Percentiles rank a stretch among this genome's conserved stretches.
Evolutionary conservation across 2,888 invertebrate genomes (phyloP).

Genomic region (Acrobasis repandana): DNA sequence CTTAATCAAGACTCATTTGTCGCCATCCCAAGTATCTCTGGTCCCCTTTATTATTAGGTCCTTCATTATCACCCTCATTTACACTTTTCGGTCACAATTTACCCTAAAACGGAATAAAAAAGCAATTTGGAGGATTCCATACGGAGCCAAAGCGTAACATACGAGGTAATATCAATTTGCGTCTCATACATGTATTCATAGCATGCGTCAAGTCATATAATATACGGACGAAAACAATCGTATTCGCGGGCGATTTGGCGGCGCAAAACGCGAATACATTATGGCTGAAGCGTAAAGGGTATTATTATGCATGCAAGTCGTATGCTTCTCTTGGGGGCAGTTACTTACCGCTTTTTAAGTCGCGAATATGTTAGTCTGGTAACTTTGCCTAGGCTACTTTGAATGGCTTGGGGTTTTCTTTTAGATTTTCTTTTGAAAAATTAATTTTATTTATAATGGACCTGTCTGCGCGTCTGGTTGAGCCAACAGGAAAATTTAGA

Average conservation of each 20-base stretch:
- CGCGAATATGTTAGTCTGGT: constrained; percentile 29
- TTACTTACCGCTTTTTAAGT: constrained; percentile 73
- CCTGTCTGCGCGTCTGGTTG: no score
- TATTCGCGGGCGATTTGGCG: constrained; percentile 75
- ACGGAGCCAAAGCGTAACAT: constrained; percentile 68
- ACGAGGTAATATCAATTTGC: constrained; percentile 80
- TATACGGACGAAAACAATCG: constrained; percentile 74
- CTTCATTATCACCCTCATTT: constrained; percentile 44
- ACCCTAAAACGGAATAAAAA: constrained; percentile 67
- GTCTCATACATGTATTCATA: constrained; percentile 80
- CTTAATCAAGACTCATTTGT: constrained; percentile 9
- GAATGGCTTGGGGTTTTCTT: background rate
- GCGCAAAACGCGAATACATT: constrained; percentile 42
- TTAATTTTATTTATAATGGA: no score
- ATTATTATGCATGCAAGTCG: constrained; percentile 73
- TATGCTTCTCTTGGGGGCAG: constrained; percentile 76
- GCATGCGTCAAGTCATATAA: constrained; percentile 76
- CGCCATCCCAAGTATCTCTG: background rate
- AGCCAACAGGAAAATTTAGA: no score
- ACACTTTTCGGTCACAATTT: constrained; percentile 75
- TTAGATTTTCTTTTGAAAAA: background rate
- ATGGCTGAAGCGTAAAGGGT: constrained; percentile 37
- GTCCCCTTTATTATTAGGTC: constrained; percentile 3
- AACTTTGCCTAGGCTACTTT: constrained; percentile 4
- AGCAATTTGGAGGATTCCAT: constrained; percentile 65